phyloP scores from a whole-genome alignment of 2,113 vertebrate species.

The Chiloscyllium plagiosum region DNA sequence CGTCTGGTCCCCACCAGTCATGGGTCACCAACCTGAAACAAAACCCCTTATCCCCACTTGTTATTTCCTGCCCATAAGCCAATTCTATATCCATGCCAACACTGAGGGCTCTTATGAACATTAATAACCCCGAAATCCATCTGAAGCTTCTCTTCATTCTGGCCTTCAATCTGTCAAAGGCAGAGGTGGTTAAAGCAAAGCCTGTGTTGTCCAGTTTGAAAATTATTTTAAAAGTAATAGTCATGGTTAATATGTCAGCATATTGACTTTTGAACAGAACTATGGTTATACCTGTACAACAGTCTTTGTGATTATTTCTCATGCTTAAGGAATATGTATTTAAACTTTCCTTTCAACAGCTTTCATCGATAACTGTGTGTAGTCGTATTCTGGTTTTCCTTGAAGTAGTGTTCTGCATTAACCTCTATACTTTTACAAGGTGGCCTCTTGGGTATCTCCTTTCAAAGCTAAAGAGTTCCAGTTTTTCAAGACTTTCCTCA shows the following conservation, averaged over 20 bases:
- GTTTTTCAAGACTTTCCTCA: neutral
- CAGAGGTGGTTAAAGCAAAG: too few relatives aligned
- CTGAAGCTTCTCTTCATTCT: too few relatives aligned
- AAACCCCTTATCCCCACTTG: too few relatives aligned
- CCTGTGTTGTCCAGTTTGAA: too few relatives aligned
- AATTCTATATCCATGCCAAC: too few relatives aligned
- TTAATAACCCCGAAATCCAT: too few relatives aligned
- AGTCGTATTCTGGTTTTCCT: neutral
- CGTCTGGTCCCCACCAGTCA: too few relatives aligned
- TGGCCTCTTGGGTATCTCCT: neutral
- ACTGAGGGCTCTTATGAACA: too few relatives aligned
- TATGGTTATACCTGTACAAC: neutral
- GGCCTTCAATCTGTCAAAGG: too few relatives aligned
- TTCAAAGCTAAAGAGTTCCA: neutral
- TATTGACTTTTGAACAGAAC: neutral
- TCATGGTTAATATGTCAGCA: neutral
- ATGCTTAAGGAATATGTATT: neutral
- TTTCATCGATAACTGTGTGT: neutral
- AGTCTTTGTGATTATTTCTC: neutral
- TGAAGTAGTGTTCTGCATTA: neutral
- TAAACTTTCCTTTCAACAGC: neutral
- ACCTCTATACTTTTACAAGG: neutral
- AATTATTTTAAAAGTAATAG: too few relatives aligned
- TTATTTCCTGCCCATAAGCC: too few relatives aligned
- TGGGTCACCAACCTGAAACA: too few relatives aligned